Evolutionary conservation across 2,888 invertebrate species (phyloP).

Genomic region (Sinotaia quadrata): DNA sequence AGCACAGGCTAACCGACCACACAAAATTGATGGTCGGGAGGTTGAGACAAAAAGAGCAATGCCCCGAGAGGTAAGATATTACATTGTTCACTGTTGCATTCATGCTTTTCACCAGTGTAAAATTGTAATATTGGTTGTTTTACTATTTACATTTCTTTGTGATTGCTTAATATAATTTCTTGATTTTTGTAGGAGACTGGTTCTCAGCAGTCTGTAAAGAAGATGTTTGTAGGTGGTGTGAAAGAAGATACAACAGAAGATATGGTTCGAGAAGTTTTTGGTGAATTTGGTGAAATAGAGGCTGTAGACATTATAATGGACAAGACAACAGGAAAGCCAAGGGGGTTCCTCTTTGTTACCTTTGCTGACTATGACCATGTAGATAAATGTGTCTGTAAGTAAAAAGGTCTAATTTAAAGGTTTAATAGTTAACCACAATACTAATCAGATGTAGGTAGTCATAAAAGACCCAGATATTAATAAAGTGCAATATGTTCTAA

Average conservation of each 20-base stretch:
- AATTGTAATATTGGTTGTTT: too few relatives aligned
- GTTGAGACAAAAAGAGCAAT: conserved; percentile 98
- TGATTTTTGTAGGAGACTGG: conserved; percentile 32
- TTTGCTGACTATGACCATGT: conserved; percentile 98
- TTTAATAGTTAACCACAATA: too few relatives aligned
- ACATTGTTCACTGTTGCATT: too few relatives aligned
- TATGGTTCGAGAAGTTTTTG: conserved; percentile 77
- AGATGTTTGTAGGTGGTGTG: conserved; percentile 93
- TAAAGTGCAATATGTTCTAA: too few relatives aligned
- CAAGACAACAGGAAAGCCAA: conserved; percentile 92
- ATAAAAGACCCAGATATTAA: too few relatives aligned
- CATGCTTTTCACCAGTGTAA: too few relatives aligned
- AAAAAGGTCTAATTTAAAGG: too few relatives aligned
- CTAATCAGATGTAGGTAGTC: too few relatives aligned
- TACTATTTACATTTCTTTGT: too few relatives aligned
- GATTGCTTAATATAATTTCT: too few relatives aligned
- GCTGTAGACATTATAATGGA: conserved; percentile 91
- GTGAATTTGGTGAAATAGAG: conserved; percentile 84
- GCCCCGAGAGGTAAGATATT: conserved; percentile 78
- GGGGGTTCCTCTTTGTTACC: conserved; percentile 96
- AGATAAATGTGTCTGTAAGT: conserved; percentile 94
- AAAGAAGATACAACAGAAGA: conserved; percentile 94
- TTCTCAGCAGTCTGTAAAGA: conserved; percentile 91
- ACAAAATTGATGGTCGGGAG: conserved; percentile 92
- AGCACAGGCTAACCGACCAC: conserved; percentile 86